These are phyloP conservation scores for Andrena hattorfiana DNA, from an alignment of 2,888 invertebrate species.

Conservation along the genomic window DNA sequence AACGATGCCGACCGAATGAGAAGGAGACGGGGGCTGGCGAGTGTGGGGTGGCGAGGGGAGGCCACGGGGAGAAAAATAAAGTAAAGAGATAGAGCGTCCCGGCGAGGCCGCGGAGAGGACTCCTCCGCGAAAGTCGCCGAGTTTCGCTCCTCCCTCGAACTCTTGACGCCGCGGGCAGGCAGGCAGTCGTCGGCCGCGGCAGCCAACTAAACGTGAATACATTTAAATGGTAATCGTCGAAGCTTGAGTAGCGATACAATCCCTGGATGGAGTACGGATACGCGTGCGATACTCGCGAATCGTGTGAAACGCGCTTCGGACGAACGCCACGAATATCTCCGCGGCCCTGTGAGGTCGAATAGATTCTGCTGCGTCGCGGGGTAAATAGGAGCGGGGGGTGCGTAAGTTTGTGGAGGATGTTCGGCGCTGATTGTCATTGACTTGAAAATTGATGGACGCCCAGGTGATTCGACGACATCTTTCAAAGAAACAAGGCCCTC, in stretches of 20 bases:
- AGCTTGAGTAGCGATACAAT: constrained; percentile 59
- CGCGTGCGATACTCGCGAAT: constrained; percentile 20
- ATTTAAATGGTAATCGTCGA: constrained; percentile 74
- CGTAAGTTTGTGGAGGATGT: background rate
- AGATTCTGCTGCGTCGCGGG: background rate
- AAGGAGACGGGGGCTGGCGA: constrained; percentile 43
- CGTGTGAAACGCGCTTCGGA: background rate
- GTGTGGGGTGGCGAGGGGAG: background rate
- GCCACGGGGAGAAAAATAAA: constrained; percentile 23
- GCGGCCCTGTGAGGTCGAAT: background rate
- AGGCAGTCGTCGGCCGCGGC: constrained; percentile 36
- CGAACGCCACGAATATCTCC: background rate
- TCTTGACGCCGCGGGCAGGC: constrained; percentile 52
- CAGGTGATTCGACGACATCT: background rate
- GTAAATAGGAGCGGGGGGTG: background rate
- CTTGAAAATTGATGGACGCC: background rate
- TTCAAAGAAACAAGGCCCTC: background rate
- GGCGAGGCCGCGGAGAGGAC: constrained; percentile 51
- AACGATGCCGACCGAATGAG: constrained; percentile 71
- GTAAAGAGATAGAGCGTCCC: constrained; percentile 27
- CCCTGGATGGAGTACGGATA: constrained; percentile 30
- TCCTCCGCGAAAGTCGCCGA: constrained; percentile 49
- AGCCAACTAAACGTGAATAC: constrained; percentile 68
- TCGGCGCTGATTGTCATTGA: too few species aligned
- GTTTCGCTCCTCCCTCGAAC: constrained; percentile 53